A percentile compares a stretch with the other conserved stretches of the same genome.
phyloP scores from a whole-genome alignment of 2,113 vertebrate species.

The Paraplagusia blochii region DNA sequence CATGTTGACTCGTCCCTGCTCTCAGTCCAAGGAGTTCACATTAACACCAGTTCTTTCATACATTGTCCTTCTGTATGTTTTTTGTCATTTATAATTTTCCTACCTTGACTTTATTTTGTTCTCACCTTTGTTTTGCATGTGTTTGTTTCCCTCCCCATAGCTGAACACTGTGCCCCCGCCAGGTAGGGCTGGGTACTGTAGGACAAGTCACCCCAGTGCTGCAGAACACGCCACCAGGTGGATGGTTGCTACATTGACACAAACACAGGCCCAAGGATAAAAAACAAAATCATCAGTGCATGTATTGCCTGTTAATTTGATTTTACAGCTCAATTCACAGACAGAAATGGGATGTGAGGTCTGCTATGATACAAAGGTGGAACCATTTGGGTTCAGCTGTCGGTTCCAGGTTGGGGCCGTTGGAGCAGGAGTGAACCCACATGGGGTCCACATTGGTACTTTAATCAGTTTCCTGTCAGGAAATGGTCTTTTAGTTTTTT shows the following conservation, averaged over 20 bases:
- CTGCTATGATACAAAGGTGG: no score
- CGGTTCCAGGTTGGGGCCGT: conserved; percentile 8
- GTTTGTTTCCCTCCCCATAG: conserved; percentile 61
- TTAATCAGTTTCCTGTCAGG: no score
- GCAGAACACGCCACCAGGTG: conserved; percentile 16
- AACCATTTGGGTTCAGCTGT: conserved; percentile 4
- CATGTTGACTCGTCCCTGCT: conserved; percentile 43
- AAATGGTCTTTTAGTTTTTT: no score
- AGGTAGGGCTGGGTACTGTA: conserved; percentile 40
- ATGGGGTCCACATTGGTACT: conserved; percentile 11
- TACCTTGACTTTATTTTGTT: conserved; percentile 37
- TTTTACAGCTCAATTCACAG: neutral
- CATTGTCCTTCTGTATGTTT: conserved; percentile 11
- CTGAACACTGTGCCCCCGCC: conserved; percentile 68
- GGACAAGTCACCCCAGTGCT: conserved; percentile 29
- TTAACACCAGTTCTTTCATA: conserved; percentile 25
- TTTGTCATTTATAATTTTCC: conserved; percentile 5
- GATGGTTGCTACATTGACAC: conserved; percentile 18
- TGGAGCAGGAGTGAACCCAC: conserved; percentile 27
- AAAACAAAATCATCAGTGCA: conserved; percentile 1
- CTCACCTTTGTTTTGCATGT: conserved; percentile 49
- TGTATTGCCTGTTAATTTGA: neutral
- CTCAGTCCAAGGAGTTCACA: conserved; percentile 25
- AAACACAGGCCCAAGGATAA: neutral
- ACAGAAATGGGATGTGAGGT: no score